phyloP scores from a whole-genome alignment of 1,140 invertebrate species.

The Neodiprion lecontei region DNA sequence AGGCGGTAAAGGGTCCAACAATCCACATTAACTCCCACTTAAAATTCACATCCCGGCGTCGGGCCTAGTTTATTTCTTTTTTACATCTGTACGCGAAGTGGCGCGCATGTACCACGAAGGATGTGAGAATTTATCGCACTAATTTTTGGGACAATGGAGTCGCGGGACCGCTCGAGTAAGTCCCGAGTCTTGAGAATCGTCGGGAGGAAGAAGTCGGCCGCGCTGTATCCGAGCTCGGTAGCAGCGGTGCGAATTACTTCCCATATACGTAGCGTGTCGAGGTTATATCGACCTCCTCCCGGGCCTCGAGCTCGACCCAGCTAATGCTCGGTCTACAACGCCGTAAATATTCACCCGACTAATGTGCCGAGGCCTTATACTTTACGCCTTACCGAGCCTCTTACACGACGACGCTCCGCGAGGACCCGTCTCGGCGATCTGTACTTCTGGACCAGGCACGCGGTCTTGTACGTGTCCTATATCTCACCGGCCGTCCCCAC shows the following conservation, averaged over 20 bases:
- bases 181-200: constrained; percentile 15
- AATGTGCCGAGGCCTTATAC: constrained; percentile 51
- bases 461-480: constrained; percentile 9
- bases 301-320: constrained; percentile 16
- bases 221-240: constrained; percentile 22
- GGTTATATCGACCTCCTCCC: constrained; percentile 29
- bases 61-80: constrained; percentile 6
- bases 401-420: constrained; percentile 35
- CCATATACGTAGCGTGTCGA: constrained; percentile 43
- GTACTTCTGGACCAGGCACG: constrained; percentile 18
- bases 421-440: constrained; percentile 17
- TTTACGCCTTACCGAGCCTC: constrained; percentile 32
- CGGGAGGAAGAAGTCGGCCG: not conserved
- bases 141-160: constrained; percentile 48
- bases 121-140: constrained; percentile 42
- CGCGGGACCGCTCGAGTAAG: not conserved
- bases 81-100: not conserved
- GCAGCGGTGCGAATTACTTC: constrained; percentile 44
- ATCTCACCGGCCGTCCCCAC: not conserved
- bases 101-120: constrained; percentile 16
- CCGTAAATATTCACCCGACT: constrained; percentile 50
- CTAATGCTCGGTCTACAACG: constrained; percentile 35
- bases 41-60: constrained; percentile 24
- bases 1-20: constrained; percentile 9
- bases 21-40: constrained; percentile 28